phyloP scores from a whole-genome alignment of 2,888 invertebrate species.

The Hymenopus coronatus region DNA sequence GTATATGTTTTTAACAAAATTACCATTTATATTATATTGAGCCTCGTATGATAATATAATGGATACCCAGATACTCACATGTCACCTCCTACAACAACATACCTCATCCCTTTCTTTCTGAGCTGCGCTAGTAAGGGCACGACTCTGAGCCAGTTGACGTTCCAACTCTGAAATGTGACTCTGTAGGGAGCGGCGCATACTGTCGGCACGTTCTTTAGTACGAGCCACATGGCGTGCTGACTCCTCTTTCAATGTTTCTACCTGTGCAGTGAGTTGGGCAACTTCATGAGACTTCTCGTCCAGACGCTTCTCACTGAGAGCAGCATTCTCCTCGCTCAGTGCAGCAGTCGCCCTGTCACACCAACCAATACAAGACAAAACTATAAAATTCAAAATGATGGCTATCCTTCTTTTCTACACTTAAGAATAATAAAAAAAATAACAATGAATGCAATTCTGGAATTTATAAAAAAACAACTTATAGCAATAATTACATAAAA shows the following conservation, averaged over 20 bases:
- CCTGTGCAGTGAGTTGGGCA: constrained; percentile 60
- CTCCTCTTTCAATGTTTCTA: constrained; percentile 66
- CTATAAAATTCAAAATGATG: no score
- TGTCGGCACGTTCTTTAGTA: constrained; percentile 65
- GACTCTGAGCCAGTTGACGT: constrained; percentile 60
- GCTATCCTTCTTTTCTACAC: no score
- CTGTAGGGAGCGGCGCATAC: constrained; percentile 60
- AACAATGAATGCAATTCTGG: no score
- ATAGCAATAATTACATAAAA: no score
- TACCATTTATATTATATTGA: no score
- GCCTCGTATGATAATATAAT: no score
- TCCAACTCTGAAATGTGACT: constrained; percentile 66
- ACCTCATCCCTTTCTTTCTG: constrained; percentile 67
- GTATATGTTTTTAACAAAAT: no score
- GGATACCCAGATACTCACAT: no score
- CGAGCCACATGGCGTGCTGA: constrained; percentile 63
- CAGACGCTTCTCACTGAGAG: constrained; percentile 58
- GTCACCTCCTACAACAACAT: no score
- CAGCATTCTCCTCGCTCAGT: constrained; percentile 57
- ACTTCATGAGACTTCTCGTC: constrained; percentile 69
- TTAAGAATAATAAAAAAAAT: no score
- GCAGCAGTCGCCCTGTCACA: constrained; percentile 49
- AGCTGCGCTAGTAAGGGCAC: constrained; percentile 61
- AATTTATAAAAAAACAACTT: no score
- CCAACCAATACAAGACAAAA: no score